Evolutionary conservation across 1,140 invertebrate genomes (phyloP).

Genomic region (Drosophila pruinosa): DNA sequence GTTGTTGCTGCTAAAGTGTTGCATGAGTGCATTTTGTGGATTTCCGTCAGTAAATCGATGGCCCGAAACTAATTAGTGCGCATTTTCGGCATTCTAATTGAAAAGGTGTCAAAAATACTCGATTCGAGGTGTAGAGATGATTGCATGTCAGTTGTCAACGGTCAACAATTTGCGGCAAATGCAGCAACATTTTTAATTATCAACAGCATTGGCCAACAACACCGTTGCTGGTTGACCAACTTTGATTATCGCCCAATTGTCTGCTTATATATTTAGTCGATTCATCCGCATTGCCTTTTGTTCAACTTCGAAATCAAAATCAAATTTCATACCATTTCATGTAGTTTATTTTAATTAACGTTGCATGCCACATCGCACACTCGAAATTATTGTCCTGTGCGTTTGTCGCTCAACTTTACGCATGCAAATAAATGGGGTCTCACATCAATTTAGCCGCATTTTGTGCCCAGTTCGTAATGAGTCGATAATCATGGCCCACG

Average conservation of each 20-base stretch:
- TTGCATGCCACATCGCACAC: constrained; percentile 26
- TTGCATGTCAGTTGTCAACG: background rate
- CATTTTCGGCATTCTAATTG: background rate
- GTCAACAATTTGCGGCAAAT: constrained; percentile 25
- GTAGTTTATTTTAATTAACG: constrained; percentile 29
- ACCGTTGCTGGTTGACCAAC: constrained; percentile 10
- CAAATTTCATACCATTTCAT: constrained; percentile 26
- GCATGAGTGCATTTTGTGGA: constrained; percentile 1
- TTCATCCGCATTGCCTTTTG: background rate
- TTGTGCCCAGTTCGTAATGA: background rate
- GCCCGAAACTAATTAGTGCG: constrained; percentile 20
- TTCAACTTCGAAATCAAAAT: constrained; percentile 6
- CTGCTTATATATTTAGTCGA: background rate
- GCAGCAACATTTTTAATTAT: constrained; percentile 51
- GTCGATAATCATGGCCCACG: constrained; percentile 2
- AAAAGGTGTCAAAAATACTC: constrained; percentile 14
- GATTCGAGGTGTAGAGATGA: constrained; percentile 18
- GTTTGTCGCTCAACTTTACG: background rate
- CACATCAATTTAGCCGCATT: background rate
- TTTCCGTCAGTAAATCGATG: constrained; percentile 5
- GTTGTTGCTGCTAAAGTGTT: background rate
- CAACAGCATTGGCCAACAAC: constrained; percentile 1
- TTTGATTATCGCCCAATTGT: constrained; percentile 24
- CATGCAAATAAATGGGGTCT: background rate
- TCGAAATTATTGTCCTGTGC: background rate